Base-by-base conservation (phyloP, 1,140 invertebrate genomes). In the Nasonia longicornis region DNA sequence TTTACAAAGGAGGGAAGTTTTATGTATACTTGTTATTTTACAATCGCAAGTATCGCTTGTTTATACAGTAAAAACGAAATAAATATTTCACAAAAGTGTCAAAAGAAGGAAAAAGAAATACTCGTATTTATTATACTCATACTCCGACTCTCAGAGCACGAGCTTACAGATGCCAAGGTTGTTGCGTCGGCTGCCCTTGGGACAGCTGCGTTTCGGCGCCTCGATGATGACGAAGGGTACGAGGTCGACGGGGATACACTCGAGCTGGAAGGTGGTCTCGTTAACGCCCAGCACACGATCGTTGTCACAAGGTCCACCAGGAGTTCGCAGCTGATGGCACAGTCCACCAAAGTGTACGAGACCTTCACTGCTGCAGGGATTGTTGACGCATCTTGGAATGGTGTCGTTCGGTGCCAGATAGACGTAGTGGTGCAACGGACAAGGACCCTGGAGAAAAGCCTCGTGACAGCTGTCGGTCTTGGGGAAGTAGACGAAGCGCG, bases 361-460 rank as follows among this genome's bases (percentile, higher is more conserved):
- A 0, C 89, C 89, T 78, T 93, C 91, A 1, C 83, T 79, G 7
- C 31, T 14, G 83, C 94, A 95, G 0, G 92, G 91, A 90, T 95
- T 95, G 7, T 79, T 81, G 2, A 88, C 87, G 84, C 94, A 95
- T 73, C 90, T 89, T 0, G 94, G 93, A 35, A 92, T 89, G 0
- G 90, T 87, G 29, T 92, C 89, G 71, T 91, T 89, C 31, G 87
- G 81, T 3, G 88, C 88, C 4, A 95, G 88, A 22, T 94, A 86
- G 14, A 95, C 86, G 83, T 93, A 93, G 69, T 94, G 83, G 0
- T 88, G 88, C 0, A 79, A 8, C 6, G 85, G 67, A 85, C 95
- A 95, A 0, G 94, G 94, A 0, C 94, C 94, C 85, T 91, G 91
- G 26, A 88, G 88, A 83, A 92, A 95, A 0, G 93, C 93, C 71